phyloP scores from a whole-genome alignment of 1,140 invertebrate species.

The Neodiprion pinetum region DNA sequence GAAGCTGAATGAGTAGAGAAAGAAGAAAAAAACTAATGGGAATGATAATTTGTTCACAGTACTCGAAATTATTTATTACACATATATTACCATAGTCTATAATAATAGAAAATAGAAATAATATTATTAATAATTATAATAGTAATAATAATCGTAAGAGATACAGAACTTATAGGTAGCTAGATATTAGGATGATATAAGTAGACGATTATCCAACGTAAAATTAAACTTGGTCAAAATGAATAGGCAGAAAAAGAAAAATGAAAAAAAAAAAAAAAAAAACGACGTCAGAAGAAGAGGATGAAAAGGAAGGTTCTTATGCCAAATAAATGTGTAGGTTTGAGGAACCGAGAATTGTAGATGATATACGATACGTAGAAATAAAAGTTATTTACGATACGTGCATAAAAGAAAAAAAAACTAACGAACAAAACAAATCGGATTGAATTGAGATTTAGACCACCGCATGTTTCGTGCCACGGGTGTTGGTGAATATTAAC shows the following conservation, averaged over 20 bases:
- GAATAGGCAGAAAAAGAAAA: neutral
- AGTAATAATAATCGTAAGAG: neutral
- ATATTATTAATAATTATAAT: neutral
- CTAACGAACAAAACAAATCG: neutral
- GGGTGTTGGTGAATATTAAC: slow-evolving; percentile 15
- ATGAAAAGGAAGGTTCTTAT: slow-evolving; percentile 51
- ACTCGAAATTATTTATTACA: neutral
- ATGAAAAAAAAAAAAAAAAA: neutral
- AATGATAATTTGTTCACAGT: neutral
- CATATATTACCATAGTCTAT: neutral
- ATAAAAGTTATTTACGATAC: slow-evolving; percentile 15
- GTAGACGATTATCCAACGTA: slow-evolving; percentile 30
- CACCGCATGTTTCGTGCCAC: slow-evolving; percentile 18
- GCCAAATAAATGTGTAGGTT: slow-evolving; percentile 55
- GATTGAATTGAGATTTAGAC: slow-evolving; percentile 7
- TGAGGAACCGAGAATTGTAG: slow-evolving; percentile 17
- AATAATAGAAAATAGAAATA: neutral
- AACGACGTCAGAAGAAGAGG: neutral
- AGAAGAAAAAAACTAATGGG: no score
- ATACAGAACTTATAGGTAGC: slow-evolving; percentile 27
- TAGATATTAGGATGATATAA: slow-evolving; percentile 36
- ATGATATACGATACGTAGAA: neutral
- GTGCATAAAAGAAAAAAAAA: neutral
- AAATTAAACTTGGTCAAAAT: neutral
- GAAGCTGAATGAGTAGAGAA: no score